phyloP scores from a whole-genome alignment of 2,797 vertebrate species.

The Podarcis lilfordi region DNA sequence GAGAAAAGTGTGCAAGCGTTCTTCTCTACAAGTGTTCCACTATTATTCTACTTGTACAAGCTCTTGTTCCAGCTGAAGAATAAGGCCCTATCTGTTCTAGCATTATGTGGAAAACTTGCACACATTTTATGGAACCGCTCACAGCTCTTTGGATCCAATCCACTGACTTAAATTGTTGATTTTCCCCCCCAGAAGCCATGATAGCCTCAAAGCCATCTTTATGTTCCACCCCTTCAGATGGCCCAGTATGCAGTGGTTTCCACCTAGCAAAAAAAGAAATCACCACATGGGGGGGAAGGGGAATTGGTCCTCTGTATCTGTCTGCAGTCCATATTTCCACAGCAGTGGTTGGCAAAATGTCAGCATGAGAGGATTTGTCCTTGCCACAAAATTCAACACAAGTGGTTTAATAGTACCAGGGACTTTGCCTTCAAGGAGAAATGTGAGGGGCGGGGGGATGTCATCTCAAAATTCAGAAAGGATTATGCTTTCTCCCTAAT shows the following conservation, averaged over 20 bases:
- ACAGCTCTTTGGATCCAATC: not conserved
- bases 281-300: not conserved
- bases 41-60: not conserved
- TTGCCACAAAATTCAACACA: slow-evolving; percentile 32
- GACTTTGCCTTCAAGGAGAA: slow-evolving; percentile 15
- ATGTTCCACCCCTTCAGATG: slow-evolving; percentile 4
- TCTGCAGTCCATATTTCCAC: slow-evolving; percentile 43
- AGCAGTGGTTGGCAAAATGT: slow-evolving; percentile 48
- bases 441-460: not conserved
- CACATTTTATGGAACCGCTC: not conserved
- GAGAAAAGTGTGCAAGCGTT: not conserved
- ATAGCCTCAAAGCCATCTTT: not conserved
- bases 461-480: not conserved
- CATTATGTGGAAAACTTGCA: not conserved
- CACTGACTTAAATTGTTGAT: not conserved
- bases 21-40: not conserved
- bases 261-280: not conserved
- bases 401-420: slow-evolving; percentile 62
- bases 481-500: not conserved
- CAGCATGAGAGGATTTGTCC: slow-evolving; percentile 58
- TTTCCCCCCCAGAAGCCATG: not conserved
- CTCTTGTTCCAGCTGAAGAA: not conserved
- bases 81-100: not conserved
- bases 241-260: not conserved
- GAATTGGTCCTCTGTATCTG: not conserved